Evolutionary conservation across 2,113 vertebrate genomes (phyloP).

Genomic region (Clarias batrachus): DNA sequence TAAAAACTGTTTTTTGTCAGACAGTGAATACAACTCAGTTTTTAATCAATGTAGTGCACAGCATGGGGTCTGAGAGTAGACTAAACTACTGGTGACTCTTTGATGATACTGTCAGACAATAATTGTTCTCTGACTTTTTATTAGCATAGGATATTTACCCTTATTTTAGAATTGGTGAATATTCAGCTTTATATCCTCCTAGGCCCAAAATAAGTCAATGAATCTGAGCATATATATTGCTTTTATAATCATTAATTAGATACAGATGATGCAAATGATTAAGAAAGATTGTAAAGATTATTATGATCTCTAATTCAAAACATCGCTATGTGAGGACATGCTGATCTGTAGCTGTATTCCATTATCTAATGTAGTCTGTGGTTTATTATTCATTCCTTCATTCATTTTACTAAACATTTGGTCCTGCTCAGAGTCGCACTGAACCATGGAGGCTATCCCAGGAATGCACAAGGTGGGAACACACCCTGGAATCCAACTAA

Average conservation of each 20-base stretch:
- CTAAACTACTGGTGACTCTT: slow-evolving; percentile 33
- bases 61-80: background rate
- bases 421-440: background rate
- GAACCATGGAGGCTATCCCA: background rate
- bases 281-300: background rate
- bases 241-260: background rate
- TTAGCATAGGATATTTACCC: background rate
- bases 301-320: background rate
- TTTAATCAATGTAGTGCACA: background rate
- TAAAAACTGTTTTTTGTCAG: background rate
- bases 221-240: background rate
- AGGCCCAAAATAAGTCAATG: background rate
- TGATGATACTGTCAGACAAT: slow-evolving; percentile 46
- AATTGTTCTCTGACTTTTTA: background rate
- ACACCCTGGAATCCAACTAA: background rate
- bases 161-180: background rate
- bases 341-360: background rate
- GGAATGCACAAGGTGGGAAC: background rate
- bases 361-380: background rate
- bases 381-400: background rate
- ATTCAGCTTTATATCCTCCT: background rate
- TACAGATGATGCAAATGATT: background rate
- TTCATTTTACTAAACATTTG: background rate
- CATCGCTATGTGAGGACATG: background rate
- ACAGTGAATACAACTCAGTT: background rate